These are phyloP conservation scores for Cerceris ruficornis DNA, from an alignment of 2,888 invertebrate genomes.

Conservation along the genomic window DNA sequence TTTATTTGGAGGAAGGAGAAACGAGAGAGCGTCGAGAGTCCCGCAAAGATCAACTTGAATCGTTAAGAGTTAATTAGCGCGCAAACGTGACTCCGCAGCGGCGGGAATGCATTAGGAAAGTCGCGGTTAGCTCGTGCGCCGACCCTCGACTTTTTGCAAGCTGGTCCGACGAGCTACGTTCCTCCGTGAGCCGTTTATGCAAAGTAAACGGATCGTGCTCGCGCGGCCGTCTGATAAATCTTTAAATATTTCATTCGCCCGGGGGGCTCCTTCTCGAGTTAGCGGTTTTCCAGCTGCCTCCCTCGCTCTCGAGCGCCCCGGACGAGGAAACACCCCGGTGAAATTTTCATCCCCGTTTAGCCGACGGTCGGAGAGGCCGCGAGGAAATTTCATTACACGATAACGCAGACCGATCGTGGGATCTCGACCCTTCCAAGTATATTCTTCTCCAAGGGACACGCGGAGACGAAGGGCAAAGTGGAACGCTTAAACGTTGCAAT, in stretches of 20 bases:
- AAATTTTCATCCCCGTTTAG: too few species aligned
- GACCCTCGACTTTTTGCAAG: neutral
- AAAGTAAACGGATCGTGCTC: conserved; percentile 10
- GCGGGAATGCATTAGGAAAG: neutral
- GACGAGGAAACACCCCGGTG: too few species aligned
- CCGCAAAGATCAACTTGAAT: conserved; percentile 12
- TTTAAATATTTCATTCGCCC: neutral
- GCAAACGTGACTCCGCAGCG: conserved; percentile 25
- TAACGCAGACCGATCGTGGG: too few species aligned
- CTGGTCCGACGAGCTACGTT: neutral
- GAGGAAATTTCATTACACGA: too few species aligned
- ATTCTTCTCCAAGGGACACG: too few species aligned
- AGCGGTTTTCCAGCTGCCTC: neutral
- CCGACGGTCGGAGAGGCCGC: too few species aligned
- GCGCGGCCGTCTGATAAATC: neutral
- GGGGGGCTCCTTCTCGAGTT: neutral
- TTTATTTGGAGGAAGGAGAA: neutral
- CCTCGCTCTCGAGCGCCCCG: too few species aligned
- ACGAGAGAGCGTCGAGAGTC: neutral
- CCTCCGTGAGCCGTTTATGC: conserved; percentile 9
- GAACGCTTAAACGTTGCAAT: too few species aligned
- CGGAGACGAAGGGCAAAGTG: too few species aligned
- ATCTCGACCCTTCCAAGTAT: too few species aligned
- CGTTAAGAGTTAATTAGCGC: conserved; percentile 33
- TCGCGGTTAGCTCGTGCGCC: neutral